Evolutionary conservation across 2,888 invertebrate genomes (phyloP), one percentile per base, ranked within the genome.

Genomic region (Tipula unca): DNA sequence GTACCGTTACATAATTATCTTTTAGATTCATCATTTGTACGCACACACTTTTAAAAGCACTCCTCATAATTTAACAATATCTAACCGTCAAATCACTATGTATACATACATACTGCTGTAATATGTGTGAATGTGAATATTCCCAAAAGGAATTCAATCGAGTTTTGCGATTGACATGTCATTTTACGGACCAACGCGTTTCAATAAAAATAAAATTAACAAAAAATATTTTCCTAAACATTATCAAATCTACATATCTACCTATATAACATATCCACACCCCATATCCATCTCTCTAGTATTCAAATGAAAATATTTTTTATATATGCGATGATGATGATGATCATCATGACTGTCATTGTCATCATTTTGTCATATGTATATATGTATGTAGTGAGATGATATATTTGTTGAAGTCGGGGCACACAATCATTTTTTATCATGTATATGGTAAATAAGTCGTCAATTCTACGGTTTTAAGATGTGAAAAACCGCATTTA

Each of bases 131-230:
- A 69, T 69, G 69, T 69, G 69, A 69, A 69, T n/a, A 17, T 82
- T 83, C 32, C 35, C 83, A 83, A 83, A 83, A 32, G 83, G 35
- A 83, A 83, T 17, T 32, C 32, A 83, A 5, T 83, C n/a, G 35
- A 83, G 35, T 69, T 69, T 88, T 91, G 91, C 90, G 90, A 90
- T 90, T 91, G 91, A 91, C 91, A 91, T 90, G 90, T 91, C 91
- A 91, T 91, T 91, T 90, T 89, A 91, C 90, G 91, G 90, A 89
- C 90, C 91, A 90, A 89, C 91, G 90, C 91, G 90, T 90, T 89
- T 91, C 90, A 91, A 91, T 90, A 90, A 90, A 90, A 89, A 89
- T 32, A 32, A 83, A 83, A 83, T 32, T 83, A 83, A 69, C 20
- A 69, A 69, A 25, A 69, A 69, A 69, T 8, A 69, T 20, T 25